phyloP scores from a whole-genome alignment of 1,140 invertebrate species.

The Oreohelix idahoensis region DNA sequence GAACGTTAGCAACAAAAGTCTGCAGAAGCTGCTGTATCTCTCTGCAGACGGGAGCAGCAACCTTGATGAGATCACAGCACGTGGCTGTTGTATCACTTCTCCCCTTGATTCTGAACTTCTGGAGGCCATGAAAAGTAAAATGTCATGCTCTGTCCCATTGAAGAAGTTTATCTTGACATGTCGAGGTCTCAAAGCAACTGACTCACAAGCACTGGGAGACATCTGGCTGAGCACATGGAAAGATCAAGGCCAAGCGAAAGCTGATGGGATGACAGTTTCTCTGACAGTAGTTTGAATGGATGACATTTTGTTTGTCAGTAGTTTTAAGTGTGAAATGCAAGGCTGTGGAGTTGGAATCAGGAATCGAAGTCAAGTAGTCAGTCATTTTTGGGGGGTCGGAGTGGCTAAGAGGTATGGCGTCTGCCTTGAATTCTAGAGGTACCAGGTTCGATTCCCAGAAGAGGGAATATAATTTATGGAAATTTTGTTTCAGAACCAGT shows the following conservation, averaged over 20 bases:
- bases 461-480: no score
- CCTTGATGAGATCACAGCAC: not conserved
- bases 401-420: no score
- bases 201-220: not conserved
- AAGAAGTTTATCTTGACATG: conserved; percentile 32
- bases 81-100: conserved; percentile 26
- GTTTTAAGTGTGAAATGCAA: no score
- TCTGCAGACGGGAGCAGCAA: not conserved
- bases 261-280: conserved; percentile 4
- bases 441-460: no score
- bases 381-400: no score
- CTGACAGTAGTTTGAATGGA: no score
- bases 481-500: no score
- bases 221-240: conserved; percentile 22
- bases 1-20: conserved; percentile 22
- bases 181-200: not conserved
- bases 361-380: no score
- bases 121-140: conserved; percentile 22
- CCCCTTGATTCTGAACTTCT: conserved; percentile 23
- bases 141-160: conserved; percentile 7
- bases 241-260: not conserved
- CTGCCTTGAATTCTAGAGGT: no score
- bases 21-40: conserved; percentile 31
- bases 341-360: no score
- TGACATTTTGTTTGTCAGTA: no score